Base-by-base conservation (phyloP, 2,113 vertebrate species). In the Colius striatus region DNA sequence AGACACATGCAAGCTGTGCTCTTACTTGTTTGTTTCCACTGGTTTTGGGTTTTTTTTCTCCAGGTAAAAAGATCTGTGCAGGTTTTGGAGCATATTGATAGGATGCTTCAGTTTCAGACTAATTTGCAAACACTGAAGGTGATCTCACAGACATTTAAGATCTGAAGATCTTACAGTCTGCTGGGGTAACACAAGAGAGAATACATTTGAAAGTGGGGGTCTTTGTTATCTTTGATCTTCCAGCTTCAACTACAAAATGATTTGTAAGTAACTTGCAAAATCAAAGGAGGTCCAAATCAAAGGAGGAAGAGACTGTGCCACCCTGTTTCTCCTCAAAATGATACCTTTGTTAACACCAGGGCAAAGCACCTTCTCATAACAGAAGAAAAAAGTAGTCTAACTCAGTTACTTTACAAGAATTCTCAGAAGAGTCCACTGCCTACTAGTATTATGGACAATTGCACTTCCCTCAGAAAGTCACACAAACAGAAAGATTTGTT, bases 341-440 rank as follows among this genome's bases (percentile, higher is more conserved):
- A 83, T 47, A 55, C 43, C 82, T 58, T 25, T 32, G 38, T 72
- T 58, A 14, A 45, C 53, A 83, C 65, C 68, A 71, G 85, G 75
- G 68, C 65, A 91, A 78, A 90, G 87, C 48, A 51, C 17, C 29
- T 47, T 48, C 48, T 85, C 73, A 60, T 51, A 50, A 79, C 11
- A 92, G 82, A 29, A 83, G 77, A 90, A 75, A 58, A 55, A 63
- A 75, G 47, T 76, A 38, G 50, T 14, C 55, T 93, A 86, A 90
- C 83, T 96, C 54, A 27, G 81, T 85, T 29, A 11, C 82, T 94
- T 83, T 81, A 32, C 66, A 27, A 29, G 30, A 74, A 65, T 45
- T 62, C 36, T 74, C 58, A 58, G 71, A 67, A 91, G 45, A 16
- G 26, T 21, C 6, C 20, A 16, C 34, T 65, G 16, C n/a, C 6